Percentiles rank a stretch among this genome's conserved stretches.
Evolutionary conservation across 2,113 vertebrate genomes (phyloP).

Genomic region (Nannospalax galili): DNA sequence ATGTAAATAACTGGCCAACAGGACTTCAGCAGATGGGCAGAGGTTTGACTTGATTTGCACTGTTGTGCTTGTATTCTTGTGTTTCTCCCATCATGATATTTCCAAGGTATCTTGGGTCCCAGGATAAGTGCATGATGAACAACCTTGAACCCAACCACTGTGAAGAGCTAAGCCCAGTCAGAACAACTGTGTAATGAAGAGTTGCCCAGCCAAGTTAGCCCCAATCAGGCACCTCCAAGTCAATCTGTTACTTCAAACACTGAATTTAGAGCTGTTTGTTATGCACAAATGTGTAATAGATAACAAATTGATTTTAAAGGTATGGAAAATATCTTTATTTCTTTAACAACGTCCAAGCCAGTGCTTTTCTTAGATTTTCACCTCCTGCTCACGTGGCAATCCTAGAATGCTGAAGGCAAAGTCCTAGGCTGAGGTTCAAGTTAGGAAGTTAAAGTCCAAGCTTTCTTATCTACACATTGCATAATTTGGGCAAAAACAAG

Average conservation of each 20-base stretch:
- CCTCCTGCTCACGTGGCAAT: background rate
- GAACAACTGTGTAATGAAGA: background rate
- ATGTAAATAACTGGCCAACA: background rate
- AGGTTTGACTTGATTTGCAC: background rate
- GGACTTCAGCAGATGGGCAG: background rate
- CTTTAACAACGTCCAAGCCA: background rate
- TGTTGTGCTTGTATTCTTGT: background rate
- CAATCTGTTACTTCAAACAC: background rate
- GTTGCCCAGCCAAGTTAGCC: background rate
- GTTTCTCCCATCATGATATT: background rate
- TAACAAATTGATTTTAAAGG: background rate
- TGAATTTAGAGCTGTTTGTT: background rate
- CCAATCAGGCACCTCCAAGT: background rate
- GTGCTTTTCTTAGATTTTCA: background rate
- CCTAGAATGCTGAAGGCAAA: slow-evolving; percentile 14
- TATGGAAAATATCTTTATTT: background rate
- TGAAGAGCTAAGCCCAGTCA: background rate
- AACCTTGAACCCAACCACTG: background rate
- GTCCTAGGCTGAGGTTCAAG: background rate
- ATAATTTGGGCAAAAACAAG: slow-evolving; percentile 4
- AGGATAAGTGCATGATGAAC: background rate
- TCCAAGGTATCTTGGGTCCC: background rate
- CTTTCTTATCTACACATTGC: background rate
- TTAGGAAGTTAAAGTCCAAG: slow-evolving; percentile 15
- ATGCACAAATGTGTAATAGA: background rate